phyloP scores from a whole-genome alignment of 35 echinoderm and acorn worm genomes.

The Strongylocentrotus purpuratus region DNA sequence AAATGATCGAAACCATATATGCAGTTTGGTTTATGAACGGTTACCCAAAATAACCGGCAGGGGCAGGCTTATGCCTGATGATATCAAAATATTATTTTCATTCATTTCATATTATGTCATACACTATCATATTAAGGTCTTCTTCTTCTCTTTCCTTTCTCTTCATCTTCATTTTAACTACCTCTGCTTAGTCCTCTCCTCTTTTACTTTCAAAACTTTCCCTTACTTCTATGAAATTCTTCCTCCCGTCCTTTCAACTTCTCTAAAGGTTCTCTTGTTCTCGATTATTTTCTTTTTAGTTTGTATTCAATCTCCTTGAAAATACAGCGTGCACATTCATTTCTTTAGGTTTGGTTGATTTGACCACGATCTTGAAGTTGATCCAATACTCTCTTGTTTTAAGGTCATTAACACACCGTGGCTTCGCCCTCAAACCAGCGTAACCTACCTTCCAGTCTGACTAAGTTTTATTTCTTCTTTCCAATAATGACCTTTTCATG shows the following conservation, averaged over 20 bases:
- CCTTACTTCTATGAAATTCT: neutral
- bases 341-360: neutral
- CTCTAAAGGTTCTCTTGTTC: neutral
- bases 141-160: neutral
- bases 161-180: too few relatives aligned
- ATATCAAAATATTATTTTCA: too few relatives aligned
- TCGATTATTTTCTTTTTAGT: neutral
- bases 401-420: conserved; percentile 9
- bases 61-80: too few relatives aligned
- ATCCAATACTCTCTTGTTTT: neutral
- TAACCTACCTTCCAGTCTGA: neutral
- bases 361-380: neutral
- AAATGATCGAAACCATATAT: too few relatives aligned
- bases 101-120: too few relatives aligned
- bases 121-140: neutral
- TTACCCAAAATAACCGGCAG: too few relatives aligned
- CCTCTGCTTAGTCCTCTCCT: neutral
- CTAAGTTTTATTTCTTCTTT: neutral
- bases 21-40: too few relatives aligned
- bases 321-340: neutral
- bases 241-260: neutral
- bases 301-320: neutral
- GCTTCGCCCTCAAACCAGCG: neutral
- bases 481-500: too few relatives aligned
- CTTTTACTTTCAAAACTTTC: neutral